Evolutionary conservation across 1,140 invertebrate genomes (phyloP), one percentile per base, ranked within the genome.

Genomic region (Drosophila mauritiana): DNA sequence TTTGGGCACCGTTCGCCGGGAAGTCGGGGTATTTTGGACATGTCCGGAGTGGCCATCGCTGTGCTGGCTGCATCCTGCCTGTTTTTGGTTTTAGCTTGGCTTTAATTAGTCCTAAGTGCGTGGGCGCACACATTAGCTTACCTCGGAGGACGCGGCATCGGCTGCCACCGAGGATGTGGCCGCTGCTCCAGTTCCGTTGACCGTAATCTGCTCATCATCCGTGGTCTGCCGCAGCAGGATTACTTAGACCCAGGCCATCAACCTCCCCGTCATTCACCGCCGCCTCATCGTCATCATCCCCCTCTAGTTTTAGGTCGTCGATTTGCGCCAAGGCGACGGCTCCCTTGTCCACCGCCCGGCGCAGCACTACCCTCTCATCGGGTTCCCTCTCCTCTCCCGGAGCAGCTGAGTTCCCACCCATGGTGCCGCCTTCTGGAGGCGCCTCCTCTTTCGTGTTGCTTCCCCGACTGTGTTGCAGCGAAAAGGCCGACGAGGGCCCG

Each of bases 1-100:
- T 91, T 58, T 91, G 89, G 57, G 91, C 93, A 1, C 93, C 93
- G 57, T 94, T n/a, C 93, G 8, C 93, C 93, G 22, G 93, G 93
- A 31, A 93, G 88, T 27, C 93, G 80, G 59, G 93, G 93, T 55
- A 92, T 92, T 90, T 91, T 92, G 4, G 90, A 90, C 86, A 92
- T 92, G 46, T 92, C 91, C 73, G 80, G 79, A 27, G 78, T 80
- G 46, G 37, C 49, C 20, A 70, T 68, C 25, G 53, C 37, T 61
- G 59, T 70, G 22, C 48, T 51, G 39, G 65, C 25, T 46, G 73
- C 70, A 57, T 83, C 84, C 84, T 80, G 84, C 84, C n/a, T 88
- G 84, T 72, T 70, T 77, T 75, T 39, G 59, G 62, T 78, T 86
- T 82, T 75, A 79, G 76, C 73, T 72, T 48, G 58, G 69, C 64